Percentiles rank a stretch among this genome's conserved stretches.
These are phyloP conservation scores for Caenorhabditis sp. DNA, from an alignment of 2,888 invertebrate species.

Conservation along the genomic window DNA sequence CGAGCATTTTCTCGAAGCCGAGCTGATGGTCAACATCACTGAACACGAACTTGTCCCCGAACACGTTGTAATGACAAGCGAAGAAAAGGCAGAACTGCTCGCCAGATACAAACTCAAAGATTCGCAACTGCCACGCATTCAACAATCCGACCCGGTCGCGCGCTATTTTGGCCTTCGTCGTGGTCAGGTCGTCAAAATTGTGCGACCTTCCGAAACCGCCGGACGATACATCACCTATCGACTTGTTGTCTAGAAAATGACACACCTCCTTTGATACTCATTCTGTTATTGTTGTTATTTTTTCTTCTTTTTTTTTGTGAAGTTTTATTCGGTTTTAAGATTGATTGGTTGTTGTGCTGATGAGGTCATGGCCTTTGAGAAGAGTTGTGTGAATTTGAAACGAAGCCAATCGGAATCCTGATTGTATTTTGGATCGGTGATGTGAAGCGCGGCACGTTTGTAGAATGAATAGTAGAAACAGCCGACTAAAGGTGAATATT, in stretches of 20 bases:
- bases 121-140: conserved; percentile 97
- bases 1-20: conserved; percentile 83
- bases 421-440: conserved; percentile 88
- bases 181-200: conserved; percentile 94
- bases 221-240: conserved; percentile 97
- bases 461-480: conserved; percentile 88
- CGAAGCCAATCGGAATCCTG: conserved; percentile 81
- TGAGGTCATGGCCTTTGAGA: background rate
- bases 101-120: conserved; percentile 97
- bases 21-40: conserved; percentile 80
- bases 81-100: conserved; percentile 94
- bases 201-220: conserved; percentile 95
- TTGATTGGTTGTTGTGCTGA: background rate
- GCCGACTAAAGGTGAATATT: conserved; percentile 77
- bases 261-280: background rate
- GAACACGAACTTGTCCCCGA: conserved; percentile 85
- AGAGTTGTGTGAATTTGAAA: conserved; percentile 1
- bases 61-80: conserved; percentile 96
- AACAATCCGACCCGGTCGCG: conserved; percentile 96
- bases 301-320: background rate
- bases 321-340: conserved; percentile 1
- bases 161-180: conserved; percentile 96
- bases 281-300: conserved; percentile 11
- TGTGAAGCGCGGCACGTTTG: conserved; percentile 85
- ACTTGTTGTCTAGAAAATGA: conserved; percentile 56